Evolutionary conservation across 2,113 vertebrate species (phyloP).

Genomic region (Tonatia bakeri): DNA sequence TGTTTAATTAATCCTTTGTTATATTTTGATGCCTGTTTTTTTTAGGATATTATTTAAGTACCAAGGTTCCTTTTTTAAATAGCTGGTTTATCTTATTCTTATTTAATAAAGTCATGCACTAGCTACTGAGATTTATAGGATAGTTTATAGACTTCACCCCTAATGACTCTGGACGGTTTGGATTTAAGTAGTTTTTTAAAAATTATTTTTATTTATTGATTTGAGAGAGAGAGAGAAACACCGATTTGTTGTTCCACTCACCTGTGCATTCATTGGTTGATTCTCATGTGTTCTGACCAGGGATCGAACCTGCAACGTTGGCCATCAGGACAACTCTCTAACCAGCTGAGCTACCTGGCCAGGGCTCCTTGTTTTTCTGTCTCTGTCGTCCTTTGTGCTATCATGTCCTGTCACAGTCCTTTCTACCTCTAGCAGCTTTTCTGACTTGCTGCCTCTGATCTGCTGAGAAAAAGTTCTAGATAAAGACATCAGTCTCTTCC

Average conservation of each 20-base stretch:
- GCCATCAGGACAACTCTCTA: background rate
- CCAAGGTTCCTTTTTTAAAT: background rate
- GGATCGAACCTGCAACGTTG: background rate
- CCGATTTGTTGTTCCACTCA: background rate
- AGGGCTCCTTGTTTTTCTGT: background rate
- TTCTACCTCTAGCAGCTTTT: background rate
- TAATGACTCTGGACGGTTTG: background rate
- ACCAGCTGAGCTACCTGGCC: background rate
- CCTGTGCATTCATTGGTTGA: background rate
- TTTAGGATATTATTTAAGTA: background rate
- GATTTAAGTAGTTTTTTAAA: background rate
- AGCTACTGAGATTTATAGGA: background rate
- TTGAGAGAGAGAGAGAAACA: background rate
- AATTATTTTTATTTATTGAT: background rate
- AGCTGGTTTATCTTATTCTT: background rate
- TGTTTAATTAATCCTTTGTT: background rate
- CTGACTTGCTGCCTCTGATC: background rate
- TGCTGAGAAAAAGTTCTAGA: background rate
- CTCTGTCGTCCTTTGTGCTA: background rate
- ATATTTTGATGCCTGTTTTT: conserved; percentile 18
- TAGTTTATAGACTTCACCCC: background rate
- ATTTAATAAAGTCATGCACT: background rate
- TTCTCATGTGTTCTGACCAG: background rate
- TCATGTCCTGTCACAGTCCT: background rate
- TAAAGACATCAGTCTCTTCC: background rate